Percentiles rank a stretch among this genome's conserved stretches.
phyloP scores from a whole-genome alignment of 1,140 invertebrate genomes.

The Liolophura sinensis region DNA sequence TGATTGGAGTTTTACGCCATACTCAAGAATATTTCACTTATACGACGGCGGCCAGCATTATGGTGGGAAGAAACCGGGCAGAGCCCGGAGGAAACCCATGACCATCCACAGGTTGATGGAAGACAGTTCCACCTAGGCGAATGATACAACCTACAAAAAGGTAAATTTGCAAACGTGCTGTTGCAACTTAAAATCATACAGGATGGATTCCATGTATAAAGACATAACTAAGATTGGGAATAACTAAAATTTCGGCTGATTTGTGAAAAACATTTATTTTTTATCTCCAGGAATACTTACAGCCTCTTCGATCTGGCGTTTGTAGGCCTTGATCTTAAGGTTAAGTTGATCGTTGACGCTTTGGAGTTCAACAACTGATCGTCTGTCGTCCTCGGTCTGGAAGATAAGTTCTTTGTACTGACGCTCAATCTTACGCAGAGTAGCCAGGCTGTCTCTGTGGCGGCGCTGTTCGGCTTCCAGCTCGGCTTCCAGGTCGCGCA shows the following conservation, averaged over 20 bases:
- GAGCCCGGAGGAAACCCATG: too few species aligned
- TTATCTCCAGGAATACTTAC: slow-evolving; percentile 38
- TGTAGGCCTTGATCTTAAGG: slow-evolving; percentile 55
- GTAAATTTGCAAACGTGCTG: not conserved
- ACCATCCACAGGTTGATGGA: too few species aligned
- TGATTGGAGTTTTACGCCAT: too few species aligned
- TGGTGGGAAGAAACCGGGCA: too few species aligned
- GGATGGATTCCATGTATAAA: not conserved
- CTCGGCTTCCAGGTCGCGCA: slow-evolving; percentile 57
- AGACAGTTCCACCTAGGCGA: too few species aligned
- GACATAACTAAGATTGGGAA: not conserved
- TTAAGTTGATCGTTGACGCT: slow-evolving; percentile 52
- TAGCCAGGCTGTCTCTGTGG: slow-evolving; percentile 46
- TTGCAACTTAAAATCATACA: not conserved
- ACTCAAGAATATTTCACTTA: too few species aligned
- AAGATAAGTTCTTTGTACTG: slow-evolving; percentile 47
- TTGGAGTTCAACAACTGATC: slow-evolving; percentile 46
- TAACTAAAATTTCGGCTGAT: not conserved
- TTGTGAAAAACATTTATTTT: not conserved
- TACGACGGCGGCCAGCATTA: too few species aligned
- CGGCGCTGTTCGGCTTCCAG: slow-evolving; percentile 55
- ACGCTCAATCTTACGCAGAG: slow-evolving; percentile 51
- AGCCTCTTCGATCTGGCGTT: slow-evolving; percentile 57
- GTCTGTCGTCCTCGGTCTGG: slow-evolving; percentile 49
- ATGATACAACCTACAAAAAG: not conserved